Evolutionary conservation across 2,888 invertebrate species (phyloP), one percentile per base, ranked within the genome.

Genomic region (Lymantria dispar): DNA sequence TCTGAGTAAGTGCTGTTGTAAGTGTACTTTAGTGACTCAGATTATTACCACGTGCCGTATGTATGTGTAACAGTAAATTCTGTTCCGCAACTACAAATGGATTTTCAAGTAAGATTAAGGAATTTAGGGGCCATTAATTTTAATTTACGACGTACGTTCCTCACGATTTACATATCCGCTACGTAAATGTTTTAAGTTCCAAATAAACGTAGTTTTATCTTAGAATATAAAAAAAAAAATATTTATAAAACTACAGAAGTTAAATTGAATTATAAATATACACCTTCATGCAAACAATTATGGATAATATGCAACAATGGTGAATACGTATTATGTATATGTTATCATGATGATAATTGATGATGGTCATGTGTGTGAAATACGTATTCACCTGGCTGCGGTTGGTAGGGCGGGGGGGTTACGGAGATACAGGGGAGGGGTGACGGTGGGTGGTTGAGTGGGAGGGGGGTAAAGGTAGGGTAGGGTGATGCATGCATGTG

Each of bases 321-420:
- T 65, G 68, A 64, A 72, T 69, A 71, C 63, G 51, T 70, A 74
- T 73, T 64, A 54, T 47, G 49, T 58, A 48, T 50, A 54, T 55
- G 49, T 56, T 52, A 56, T 57, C 58, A 52, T 58, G 58, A 55
- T 52, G 54, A 45, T 67, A 72, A 69, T 67, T 66, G 68, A 60
- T 67, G 62, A 63, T 71, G 55, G 62, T 64, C 58, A 61, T 70
- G 74, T 72, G 68, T 70, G 72, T 72, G 70, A 71, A 76, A 76
- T 76, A 76, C 75, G 78, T 85, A 85, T 83, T 80, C 84, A 83
- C 83, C 80, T 73, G 76, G 68, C 45, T 47, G 56, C 54, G 38
- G 45, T 13, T 39, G 48, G 45, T 29, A 31, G 48, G 55, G 48
- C 40, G 53, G 48, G 53, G n/a, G 59, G 58, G 60, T 53, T 49